Percentiles rank a stretch among this genome's conserved stretches.
These are phyloP conservation scores for Scarus forsteni DNA, from an alignment of 2,797 vertebrate species.

Conservation along the genomic window DNA sequence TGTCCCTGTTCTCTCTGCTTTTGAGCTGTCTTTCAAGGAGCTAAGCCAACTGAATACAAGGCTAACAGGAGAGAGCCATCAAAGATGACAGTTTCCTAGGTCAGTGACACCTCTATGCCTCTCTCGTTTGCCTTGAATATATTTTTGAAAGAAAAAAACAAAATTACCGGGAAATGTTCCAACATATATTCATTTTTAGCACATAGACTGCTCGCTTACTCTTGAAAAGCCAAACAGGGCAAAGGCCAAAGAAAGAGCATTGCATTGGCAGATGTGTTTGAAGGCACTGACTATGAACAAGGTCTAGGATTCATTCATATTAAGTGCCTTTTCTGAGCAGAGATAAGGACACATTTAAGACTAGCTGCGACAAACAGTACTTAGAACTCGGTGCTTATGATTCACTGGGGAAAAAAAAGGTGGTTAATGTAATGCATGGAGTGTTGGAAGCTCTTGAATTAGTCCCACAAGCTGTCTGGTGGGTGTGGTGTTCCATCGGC, in stretches of 20 bases:
- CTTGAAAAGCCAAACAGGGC: slow-evolving; percentile 36
- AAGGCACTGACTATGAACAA: slow-evolving; percentile 60
- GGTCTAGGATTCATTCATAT: slow-evolving; percentile 66
- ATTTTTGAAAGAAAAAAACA: slow-evolving; percentile 11
- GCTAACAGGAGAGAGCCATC: slow-evolving; percentile 27
- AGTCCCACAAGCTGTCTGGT: slow-evolving; percentile 8
- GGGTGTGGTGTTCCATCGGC: slow-evolving; percentile 43
- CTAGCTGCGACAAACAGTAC: slow-evolving; percentile 49
- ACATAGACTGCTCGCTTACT: slow-evolving; percentile 14
- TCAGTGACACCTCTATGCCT: slow-evolving; percentile 30
- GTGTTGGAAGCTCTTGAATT: slow-evolving; percentile 17
- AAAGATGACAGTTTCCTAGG: slow-evolving; percentile 22
- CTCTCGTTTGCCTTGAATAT: slow-evolving; percentile 13
- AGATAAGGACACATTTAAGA: slow-evolving; percentile 65
- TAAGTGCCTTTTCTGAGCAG: slow-evolving; percentile 64
- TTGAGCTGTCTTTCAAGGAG: slow-evolving; percentile 20
- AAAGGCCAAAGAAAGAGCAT: slow-evolving; percentile 45
- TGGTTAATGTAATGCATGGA: slow-evolving; percentile 45
- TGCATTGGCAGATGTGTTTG: slow-evolving; percentile 52
- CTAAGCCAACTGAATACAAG: slow-evolving; percentile 29
- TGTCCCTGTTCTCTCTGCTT: slow-evolving; percentile 27
- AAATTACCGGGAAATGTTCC: slow-evolving; percentile 6
- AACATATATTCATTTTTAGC: slow-evolving; percentile 6
- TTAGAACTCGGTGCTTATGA: slow-evolving; percentile 1
- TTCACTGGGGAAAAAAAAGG: background rate